phyloP scores from a whole-genome alignment of 2,113 vertebrate genomes.

The Oxyura jamaicensis region DNA sequence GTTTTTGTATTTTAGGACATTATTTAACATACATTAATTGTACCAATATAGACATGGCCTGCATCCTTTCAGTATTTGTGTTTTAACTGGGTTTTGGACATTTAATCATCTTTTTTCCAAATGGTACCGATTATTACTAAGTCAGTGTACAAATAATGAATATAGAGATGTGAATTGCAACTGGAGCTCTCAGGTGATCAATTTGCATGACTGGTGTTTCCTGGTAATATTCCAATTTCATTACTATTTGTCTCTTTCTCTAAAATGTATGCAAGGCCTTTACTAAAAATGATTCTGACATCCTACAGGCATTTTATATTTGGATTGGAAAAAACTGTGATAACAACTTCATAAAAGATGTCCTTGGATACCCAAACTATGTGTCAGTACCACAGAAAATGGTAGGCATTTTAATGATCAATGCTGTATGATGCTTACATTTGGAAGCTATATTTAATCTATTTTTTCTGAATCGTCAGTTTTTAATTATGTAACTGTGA shows the following conservation, averaged over 20 bases:
- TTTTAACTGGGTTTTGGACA: background rate
- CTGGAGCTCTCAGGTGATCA: too few relatives aligned
- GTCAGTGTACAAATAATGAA: background rate
- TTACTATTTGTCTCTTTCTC: background rate
- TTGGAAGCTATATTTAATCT: background rate
- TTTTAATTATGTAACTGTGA: background rate
- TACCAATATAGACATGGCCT: background rate
- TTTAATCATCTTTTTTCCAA: background rate
- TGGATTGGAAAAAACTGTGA: conserved; percentile 93
- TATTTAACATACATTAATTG: background rate
- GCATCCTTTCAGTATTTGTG: background rate
- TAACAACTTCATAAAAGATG: conserved; percentile 39
- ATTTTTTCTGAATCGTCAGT: background rate
- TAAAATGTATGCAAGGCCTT: background rate
- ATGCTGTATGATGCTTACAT: background rate
- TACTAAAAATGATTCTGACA: conserved; percentile 2
- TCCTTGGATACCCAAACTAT: conserved; percentile 90
- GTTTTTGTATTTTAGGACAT: background rate
- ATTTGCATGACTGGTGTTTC: background rate
- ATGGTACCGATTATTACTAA: background rate
- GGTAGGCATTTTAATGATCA: conserved; percentile 78
- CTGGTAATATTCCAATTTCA: background rate
- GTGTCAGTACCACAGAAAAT: conserved; percentile 89
- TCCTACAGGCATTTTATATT: conserved; percentile 88
- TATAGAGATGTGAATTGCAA: too few relatives aligned